Conservation (phyloP, 92 coral and sea anemone genomes). For the Paragorgia papillata region DNA sequence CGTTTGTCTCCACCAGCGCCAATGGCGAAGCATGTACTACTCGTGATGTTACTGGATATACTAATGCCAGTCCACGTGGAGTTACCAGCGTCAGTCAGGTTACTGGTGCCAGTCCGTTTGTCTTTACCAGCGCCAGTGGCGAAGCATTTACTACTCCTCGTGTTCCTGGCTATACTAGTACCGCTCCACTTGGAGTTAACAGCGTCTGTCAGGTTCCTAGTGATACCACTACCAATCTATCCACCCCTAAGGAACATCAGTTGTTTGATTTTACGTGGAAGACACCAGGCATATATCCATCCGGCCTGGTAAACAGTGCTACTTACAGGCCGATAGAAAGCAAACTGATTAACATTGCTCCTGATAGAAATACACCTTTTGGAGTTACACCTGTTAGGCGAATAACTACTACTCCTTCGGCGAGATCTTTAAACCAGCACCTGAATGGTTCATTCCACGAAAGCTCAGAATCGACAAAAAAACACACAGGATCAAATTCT, state of each 20-base stretch:
- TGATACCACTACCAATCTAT: background rate
- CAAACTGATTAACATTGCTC: background rate
- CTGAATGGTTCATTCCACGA: background rate
- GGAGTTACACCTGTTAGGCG: background rate
- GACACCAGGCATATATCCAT: background rate
- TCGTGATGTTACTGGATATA: no score
- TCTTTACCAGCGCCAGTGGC: no score
- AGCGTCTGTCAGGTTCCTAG: no score
- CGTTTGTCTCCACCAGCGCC: no score
- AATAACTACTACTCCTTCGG: no score
- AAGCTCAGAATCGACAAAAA: background rate
- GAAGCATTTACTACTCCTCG: no score
- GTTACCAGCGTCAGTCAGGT: no score
- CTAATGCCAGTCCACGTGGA: no score
- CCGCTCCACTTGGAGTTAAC: no score
- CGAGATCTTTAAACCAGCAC: background rate
- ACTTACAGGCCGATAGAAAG: background rate
- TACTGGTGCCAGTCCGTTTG: no score
- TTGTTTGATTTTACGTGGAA: background rate
- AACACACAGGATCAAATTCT: background rate
- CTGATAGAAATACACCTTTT: background rate
- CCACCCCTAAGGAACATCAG: background rate
- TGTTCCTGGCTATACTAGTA: no score
- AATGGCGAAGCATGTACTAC: no score
- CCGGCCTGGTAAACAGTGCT: background rate